Evolutionary conservation across 2,113 vertebrate species (phyloP).

Genomic region (Dromas ardeola): DNA sequence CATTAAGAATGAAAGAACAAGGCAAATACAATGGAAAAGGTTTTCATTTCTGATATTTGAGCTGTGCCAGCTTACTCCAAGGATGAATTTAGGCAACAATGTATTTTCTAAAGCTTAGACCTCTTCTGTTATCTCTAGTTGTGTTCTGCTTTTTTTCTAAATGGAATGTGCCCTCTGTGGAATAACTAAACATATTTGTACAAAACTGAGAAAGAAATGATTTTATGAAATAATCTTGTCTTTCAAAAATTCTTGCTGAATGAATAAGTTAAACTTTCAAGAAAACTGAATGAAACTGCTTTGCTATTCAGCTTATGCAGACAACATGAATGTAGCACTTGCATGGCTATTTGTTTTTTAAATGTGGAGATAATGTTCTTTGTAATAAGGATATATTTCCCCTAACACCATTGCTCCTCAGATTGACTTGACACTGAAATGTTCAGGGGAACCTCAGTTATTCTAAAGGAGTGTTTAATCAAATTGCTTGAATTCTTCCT

Average conservation of each 20-base stretch:
- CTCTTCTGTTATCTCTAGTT: background rate
- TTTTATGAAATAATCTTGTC: conserved; percentile 16
- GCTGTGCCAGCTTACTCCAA: background rate
- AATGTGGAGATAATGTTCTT: background rate
- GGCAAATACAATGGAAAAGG: background rate
- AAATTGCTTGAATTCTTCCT: background rate
- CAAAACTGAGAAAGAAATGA: background rate
- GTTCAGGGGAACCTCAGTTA: background rate
- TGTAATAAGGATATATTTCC: background rate
- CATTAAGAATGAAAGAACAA: conserved; percentile 8
- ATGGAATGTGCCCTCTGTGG: background rate
- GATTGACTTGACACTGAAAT: background rate
- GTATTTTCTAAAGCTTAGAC: background rate
- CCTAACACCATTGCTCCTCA: background rate
- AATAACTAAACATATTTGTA: background rate
- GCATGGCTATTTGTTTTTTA: background rate
- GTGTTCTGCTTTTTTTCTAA: background rate
- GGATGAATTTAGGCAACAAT: background rate
- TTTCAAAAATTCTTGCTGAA: conserved; percentile 14
- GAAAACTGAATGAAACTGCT: background rate
- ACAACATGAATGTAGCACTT: background rate
- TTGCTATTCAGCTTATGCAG: background rate
- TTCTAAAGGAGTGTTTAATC: background rate
- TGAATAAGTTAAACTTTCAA: background rate
- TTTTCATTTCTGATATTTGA: conserved; percentile 28